Conservation (phyloP, 2,888 invertebrate species). For the Reticulitermes lucifugus region DNA sequence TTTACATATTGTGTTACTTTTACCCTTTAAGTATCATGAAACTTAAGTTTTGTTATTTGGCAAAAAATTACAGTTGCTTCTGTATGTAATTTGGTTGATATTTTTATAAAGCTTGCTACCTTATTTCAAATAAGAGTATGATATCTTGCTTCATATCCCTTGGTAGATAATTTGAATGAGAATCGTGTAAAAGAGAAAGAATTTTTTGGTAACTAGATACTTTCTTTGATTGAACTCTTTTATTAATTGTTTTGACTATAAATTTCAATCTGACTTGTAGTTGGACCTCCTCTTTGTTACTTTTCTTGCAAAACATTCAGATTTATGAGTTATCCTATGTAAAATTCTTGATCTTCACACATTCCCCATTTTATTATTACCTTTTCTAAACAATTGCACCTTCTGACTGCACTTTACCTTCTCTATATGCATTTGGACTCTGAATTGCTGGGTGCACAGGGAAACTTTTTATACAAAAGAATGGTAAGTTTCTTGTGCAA, state of each 20-base stretch:
- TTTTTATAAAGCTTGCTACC: slow-evolving; percentile 45
- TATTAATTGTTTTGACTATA: slow-evolving; percentile 32
- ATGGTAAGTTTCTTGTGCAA: slow-evolving; percentile 55
- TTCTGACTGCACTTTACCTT: slow-evolving; percentile 55
- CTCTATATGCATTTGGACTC: slow-evolving; percentile 55
- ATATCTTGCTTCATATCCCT: slow-evolving; percentile 33
- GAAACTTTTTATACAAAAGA: slow-evolving; percentile 56
- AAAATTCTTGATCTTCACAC: slow-evolving; percentile 36
- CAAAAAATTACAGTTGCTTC: slow-evolving; percentile 43
- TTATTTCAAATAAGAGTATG: slow-evolving; percentile 43
- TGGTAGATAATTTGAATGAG: slow-evolving; percentile 30
- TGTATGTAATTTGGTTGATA: slow-evolving; percentile 47
- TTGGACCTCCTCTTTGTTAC: slow-evolving; percentile 27
- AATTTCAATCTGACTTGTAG: slow-evolving; percentile 34
- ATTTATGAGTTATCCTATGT: neutral
- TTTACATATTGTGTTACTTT: slow-evolving; percentile 36
- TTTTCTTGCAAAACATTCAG: neutral
- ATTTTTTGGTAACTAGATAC: neutral
- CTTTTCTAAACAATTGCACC: slow-evolving; percentile 53
- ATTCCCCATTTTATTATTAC: slow-evolving; percentile 46
- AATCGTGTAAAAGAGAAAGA: neutral
- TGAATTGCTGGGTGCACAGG: slow-evolving; percentile 55
- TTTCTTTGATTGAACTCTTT: slow-evolving; percentile 40
- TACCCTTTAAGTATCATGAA: slow-evolving; percentile 22
- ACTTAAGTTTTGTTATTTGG: slow-evolving; percentile 35